Evolutionary conservation across 2,888 invertebrate genomes (phyloP), one percentile per base, ranked within the genome.

Genomic region (Leucophora obtusa): DNA sequence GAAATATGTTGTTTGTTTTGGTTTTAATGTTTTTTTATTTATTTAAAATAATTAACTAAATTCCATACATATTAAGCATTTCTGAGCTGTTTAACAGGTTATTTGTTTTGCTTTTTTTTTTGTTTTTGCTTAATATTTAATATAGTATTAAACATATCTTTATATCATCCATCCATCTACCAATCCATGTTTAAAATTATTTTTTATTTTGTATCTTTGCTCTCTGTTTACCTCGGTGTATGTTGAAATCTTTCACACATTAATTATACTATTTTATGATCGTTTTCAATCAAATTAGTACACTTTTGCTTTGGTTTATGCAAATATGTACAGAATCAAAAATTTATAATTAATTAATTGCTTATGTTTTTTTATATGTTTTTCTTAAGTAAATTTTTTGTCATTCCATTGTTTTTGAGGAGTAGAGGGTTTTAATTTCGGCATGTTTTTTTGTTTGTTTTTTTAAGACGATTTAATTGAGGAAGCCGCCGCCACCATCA

Each of bases 191-290:
- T 3, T 5, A 24, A 5, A 24, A 24, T 24, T 2, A 3, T 24
- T 5, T 24, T 2, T 24, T 2, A 24, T 24, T 24, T 24, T 24
- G 24, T 24, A 35, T 11, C 14, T 43, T 6, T 14, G 4, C 14
- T 43, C 43, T 14, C 43, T 43, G 43, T 43, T 14, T 14, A 43
- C 14, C 43, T 43, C 43, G 8, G 43, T 17, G 17, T 24, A 38
- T 66, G 62, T 62, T 60, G 60, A 72, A 68, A 78, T 78, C 71
- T 43, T 77, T 77, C 77, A 71, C 77, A 78, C 77, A 68, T 78
- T 78, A 78, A 68, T 78, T 72, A 71, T 77, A 11, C 62, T 60
- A 54, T 62, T 35, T 60, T 66, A 50, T 66, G 62, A 62, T 50
- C 62, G 60, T 56, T 72, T 77, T 54, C 18, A 54, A 72, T 66